phyloP scores from a whole-genome alignment of 2,888 invertebrate species.

The Cyaniris semiargus region DNA sequence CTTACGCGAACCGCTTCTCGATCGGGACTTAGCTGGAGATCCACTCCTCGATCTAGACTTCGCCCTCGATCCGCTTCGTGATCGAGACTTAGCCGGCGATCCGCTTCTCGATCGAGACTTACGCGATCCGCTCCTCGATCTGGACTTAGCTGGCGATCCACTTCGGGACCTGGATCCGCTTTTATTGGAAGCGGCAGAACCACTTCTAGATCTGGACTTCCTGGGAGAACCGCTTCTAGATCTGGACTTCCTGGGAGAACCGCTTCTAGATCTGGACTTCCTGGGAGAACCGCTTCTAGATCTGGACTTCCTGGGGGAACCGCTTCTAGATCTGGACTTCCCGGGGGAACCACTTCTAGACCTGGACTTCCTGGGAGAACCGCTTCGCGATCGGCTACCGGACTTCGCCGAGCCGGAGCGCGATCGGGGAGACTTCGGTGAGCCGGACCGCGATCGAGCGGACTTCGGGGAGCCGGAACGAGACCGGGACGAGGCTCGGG shows the following conservation, averaged over 20 bases:
- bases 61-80: conserved; percentile 52
- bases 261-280: too few relatives aligned
- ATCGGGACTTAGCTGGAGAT: conserved; percentile 44
- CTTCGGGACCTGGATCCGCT: too few relatives aligned
- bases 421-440: conserved; percentile 44
- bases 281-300: too few relatives aligned
- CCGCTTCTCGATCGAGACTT: conserved; percentile 1
- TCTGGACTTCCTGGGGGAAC: conserved; percentile 32
- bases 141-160: too few relatives aligned
- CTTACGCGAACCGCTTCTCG: conserved; percentile 42
- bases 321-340: too few relatives aligned
- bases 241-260: too few relatives aligned
- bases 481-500: conserved; percentile 52
- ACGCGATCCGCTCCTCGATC: conserved; percentile 35
- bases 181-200: too few relatives aligned
- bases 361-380: background rate
- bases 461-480: conserved; percentile 47
- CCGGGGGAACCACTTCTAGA: too few relatives aligned
- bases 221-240: background rate
- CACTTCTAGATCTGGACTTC: background rate
- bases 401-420: conserved; percentile 45
- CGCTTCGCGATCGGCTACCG: background rate
- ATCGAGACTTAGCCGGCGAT: conserved; percentile 40
- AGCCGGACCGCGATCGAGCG: conserved; percentile 49
- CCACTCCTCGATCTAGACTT: background rate